Percentiles rank a stretch among this genome's conserved stretches.
These are phyloP conservation scores for Mesocentrotus franciscanus DNA, from an alignment of 53 echinoderm and acorn worm genomes.

Conservation along the genomic window DNA sequence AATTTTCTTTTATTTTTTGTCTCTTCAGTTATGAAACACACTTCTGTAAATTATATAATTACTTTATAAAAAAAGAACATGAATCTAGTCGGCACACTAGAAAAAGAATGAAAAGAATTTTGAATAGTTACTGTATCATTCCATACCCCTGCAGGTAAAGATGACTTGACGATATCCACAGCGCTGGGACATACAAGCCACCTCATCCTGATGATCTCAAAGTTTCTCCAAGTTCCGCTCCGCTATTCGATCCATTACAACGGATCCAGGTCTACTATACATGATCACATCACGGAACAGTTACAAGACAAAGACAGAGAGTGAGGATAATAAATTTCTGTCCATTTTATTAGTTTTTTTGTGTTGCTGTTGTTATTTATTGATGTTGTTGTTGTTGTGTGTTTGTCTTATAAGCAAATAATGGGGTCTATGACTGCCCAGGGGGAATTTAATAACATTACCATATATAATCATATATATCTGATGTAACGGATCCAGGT, in stretches of 20 bases:
- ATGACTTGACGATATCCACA: slow-evolving; percentile 87
- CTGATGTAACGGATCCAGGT: too few species aligned
- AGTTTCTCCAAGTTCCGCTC: slow-evolving; percentile 85
- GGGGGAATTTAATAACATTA: too few species aligned
- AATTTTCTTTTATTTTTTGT: too few species aligned
- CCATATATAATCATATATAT: too few species aligned
- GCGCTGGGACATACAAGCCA: slow-evolving; percentile 97
- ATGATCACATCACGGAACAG: slow-evolving; percentile 92
- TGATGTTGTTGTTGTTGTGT: too few species aligned
- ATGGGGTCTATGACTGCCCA: too few species aligned
- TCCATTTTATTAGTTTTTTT: neutral
- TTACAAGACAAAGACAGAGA: slow-evolving; percentile 94
- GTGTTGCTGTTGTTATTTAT: neutral
- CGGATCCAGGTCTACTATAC: slow-evolving; percentile 89
- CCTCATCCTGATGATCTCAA: slow-evolving; percentile 90
- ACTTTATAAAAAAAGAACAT: too few species aligned
- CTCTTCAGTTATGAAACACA: too few species aligned
- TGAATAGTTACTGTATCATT: neutral
- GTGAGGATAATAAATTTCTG: slow-evolving; percentile 71
- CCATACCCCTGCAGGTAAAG: slow-evolving; percentile 69
- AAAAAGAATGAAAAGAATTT: too few species aligned
- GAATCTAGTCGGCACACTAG: too few species aligned
- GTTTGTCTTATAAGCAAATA: too few species aligned
- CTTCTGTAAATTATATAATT: too few species aligned
- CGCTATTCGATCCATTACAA: slow-evolving; percentile 95